Conservation (phyloP, 2,888 invertebrate genomes). For the Lithophane semibrunnea region DNA sequence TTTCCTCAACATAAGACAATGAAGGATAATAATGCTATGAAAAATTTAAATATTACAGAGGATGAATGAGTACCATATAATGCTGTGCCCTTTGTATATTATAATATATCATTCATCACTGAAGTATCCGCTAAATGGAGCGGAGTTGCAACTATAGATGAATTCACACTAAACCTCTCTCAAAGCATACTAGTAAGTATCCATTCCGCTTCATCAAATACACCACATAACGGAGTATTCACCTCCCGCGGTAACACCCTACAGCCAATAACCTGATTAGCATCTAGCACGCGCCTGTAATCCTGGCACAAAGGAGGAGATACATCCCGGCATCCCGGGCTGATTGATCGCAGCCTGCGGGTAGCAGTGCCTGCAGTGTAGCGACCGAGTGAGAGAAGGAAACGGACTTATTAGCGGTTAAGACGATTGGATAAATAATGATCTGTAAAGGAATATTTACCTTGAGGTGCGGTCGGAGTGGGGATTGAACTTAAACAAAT, state of each 20-base stretch:
- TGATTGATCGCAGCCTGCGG: slow-evolving; percentile 66
- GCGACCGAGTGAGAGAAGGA: slow-evolving; percentile 27
- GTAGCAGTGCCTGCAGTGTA: not conserved
- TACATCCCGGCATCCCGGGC: slow-evolving; percentile 19
- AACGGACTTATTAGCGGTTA: not conserved
- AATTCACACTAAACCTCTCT: not conserved
- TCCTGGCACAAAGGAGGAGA: slow-evolving; percentile 55
- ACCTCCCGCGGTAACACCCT: slow-evolving; percentile 1
- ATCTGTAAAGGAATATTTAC: not conserved
- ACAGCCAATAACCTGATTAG: slow-evolving; percentile 44
- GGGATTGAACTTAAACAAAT: no score
- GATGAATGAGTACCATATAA: not conserved
- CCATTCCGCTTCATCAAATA: not conserved
- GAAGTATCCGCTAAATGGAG: not conserved
- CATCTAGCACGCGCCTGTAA: slow-evolving; percentile 44
- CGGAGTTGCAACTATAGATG: not conserved
- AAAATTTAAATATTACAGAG: not conserved
- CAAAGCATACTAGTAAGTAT: not conserved
- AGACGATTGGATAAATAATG: not conserved
- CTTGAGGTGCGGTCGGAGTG: not conserved
- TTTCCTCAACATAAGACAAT: not conserved
- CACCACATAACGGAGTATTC: not conserved
- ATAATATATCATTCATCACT: not conserved
- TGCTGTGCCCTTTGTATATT: not conserved
- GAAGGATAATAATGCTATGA: slow-evolving; percentile 8